Base-by-base conservation (phyloP, 2,888 invertebrate genomes). In the Teleogryllus oceanicus region DNA sequence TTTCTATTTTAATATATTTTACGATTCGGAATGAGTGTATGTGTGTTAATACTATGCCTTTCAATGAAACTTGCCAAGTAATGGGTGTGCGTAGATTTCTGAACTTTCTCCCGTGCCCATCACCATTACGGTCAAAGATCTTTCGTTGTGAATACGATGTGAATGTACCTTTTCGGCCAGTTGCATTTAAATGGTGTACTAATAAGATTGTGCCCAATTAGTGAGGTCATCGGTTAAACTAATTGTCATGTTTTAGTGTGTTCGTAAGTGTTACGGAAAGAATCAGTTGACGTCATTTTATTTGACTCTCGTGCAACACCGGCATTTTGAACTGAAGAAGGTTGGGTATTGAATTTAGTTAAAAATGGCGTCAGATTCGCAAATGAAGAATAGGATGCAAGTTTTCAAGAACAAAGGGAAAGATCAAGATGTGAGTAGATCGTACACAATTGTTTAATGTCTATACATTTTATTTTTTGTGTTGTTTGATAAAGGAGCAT, bases 341-440 rank as follows among this genome's bases (percentile, higher is more conserved):
- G 81, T 80, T 81, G 81, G 79, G 80, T 80, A 81, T 79, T 80
- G 81, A 81, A 80, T 81, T 80, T 80, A 74, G 80, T 80, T 79
- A 83, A 83, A 83, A 82, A 94, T 94, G 94, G 92, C 92, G 91
- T 89, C 89, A 85, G 92, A 92, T 88, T 91, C 91, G 88, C 91
- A 90, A 89, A 90, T 90, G 89, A 93, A 93, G 91, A 94, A 93
- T 91, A 94, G 96, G 89, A 93, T 96, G 91, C 94, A 94, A 89
- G 94, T 93, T 88, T 97, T 97, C 90, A 99, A 99, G 93, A 98
- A 99, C 92, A 96, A 96, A 91, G 98, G 98, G 87, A 99, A 98
- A 91, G 98, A 99, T 91, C 96, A 96, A 89, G 98, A 98, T 90
- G 98, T 97, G 91, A 94, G 96, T 93, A 88, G 37, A 37, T 8